phyloP scores from a whole-genome alignment of 2,888 invertebrate species.

The Phaedon cochleariae region DNA sequence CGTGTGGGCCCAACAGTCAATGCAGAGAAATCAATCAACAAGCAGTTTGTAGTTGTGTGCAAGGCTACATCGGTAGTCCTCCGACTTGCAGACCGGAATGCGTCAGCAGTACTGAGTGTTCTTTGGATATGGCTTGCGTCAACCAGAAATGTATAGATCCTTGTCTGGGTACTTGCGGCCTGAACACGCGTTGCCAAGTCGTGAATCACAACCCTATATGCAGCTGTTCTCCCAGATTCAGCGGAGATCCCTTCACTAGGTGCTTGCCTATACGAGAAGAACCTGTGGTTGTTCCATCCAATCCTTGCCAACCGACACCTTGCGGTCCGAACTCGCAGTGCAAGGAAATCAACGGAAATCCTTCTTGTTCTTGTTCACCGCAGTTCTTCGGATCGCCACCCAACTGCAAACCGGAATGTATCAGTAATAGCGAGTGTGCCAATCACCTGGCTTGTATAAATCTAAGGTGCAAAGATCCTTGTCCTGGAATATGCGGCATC shows the following conservation, averaged over 20 bases:
- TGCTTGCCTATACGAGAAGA: slow-evolving; percentile 60
- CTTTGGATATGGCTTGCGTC: slow-evolving; percentile 73
- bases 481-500: slow-evolving; percentile 66
- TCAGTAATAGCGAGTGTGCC: slow-evolving; percentile 76
- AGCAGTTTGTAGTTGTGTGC: slow-evolving; percentile 73
- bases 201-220: slow-evolving; percentile 80
- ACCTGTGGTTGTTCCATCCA: slow-evolving; percentile 44
- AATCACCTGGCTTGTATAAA: slow-evolving; percentile 76
- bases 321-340: slow-evolving; percentile 76
- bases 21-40: slow-evolving; percentile 73
- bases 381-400: slow-evolving; percentile 78
- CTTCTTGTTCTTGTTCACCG: slow-evolving; percentile 76
- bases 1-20: slow-evolving; percentile 77
- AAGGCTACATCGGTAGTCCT: slow-evolving; percentile 74
- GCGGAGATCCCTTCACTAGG: slow-evolving; percentile 74
- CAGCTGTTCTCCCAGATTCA: slow-evolving; percentile 70
- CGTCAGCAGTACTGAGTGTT: slow-evolving; percentile 74
- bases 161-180: slow-evolving; percentile 79
- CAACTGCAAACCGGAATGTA: slow-evolving; percentile 80
- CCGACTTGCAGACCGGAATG: slow-evolving; percentile 79
- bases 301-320: slow-evolving; percentile 69
- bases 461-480: slow-evolving; percentile 78
- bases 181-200: slow-evolving; percentile 75
- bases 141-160: slow-evolving; percentile 80
- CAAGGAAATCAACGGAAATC: slow-evolving; percentile 67